These are phyloP conservation scores for Drosophila rellima DNA, from an alignment of 2,888 invertebrate genomes.

Conservation along the genomic window DNA sequence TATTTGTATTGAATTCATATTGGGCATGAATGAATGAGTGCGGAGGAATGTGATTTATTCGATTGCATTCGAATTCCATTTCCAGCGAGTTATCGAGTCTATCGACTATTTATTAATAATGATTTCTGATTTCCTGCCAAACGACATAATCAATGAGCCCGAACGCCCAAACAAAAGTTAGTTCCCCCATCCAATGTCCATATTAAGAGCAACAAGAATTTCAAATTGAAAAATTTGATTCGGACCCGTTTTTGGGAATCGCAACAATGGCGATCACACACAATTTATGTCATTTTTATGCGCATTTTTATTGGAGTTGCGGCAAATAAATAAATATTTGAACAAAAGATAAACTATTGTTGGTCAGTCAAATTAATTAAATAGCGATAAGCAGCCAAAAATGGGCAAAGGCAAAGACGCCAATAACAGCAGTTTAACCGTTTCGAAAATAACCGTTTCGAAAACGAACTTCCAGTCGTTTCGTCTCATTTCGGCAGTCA, in stretches of 20 bases:
- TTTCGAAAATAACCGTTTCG: conserved; percentile 72
- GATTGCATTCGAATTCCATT: conserved; percentile 5
- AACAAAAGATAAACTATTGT: conserved; percentile 39
- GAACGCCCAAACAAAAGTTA: conserved; percentile 39
- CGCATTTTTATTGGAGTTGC: conserved; percentile 57
- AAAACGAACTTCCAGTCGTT: conserved; percentile 54
- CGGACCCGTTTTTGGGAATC: conserved; percentile 42
- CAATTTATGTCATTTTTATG: conserved; percentile 75
- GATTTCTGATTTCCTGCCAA: conserved; percentile 40
- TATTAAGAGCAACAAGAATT: conserved; percentile 14
- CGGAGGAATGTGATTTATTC: conserved; percentile 62
- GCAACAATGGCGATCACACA: conserved; percentile 36
- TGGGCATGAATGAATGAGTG: conserved; percentile 33
- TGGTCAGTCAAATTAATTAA: conserved; percentile 60
- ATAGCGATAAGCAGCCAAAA: conserved; percentile 44
- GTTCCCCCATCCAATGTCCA: conserved; percentile 7
- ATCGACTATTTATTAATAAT: conserved; percentile 16
- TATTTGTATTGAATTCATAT: conserved; percentile 43
- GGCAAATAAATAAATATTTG: conserved; percentile 49
- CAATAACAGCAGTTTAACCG: conserved; percentile 43
- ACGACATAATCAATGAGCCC: conserved; percentile 53
- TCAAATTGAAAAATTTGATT: conserved; percentile 12
- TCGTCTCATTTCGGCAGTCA: conserved; percentile 46
- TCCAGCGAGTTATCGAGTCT: neutral
- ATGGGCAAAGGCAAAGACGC: neutral